phyloP scores from a whole-genome alignment of 2,113 vertebrate genomes.

The Tupaia tana region DNA sequence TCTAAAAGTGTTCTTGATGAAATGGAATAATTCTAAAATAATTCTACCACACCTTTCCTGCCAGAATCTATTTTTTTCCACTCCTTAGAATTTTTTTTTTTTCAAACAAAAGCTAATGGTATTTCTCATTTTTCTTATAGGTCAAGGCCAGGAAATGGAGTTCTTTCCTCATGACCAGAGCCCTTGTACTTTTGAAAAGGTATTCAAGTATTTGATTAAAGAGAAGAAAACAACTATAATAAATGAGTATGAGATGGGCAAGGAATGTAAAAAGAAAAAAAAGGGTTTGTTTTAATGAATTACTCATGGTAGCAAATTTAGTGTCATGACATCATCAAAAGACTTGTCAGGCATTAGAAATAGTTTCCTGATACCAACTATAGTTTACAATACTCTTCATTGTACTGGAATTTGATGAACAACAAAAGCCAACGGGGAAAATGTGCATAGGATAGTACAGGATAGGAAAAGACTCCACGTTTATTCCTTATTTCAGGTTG shows the following conservation, averaged over 20 bases:
- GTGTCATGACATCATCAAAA: slow-evolving; percentile 54
- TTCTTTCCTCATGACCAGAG: slow-evolving; percentile 19
- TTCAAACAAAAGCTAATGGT: slow-evolving; percentile 31
- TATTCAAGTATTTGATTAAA: slow-evolving; percentile 17
- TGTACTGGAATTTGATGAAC: slow-evolving; percentile 39
- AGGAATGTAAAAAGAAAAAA: neutral
- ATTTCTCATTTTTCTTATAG: slow-evolving; percentile 8
- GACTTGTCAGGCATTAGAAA: slow-evolving; percentile 53
- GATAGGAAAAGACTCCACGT: neutral
- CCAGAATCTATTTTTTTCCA: slow-evolving; percentile 43
- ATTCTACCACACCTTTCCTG: slow-evolving; percentile 53
- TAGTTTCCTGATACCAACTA: slow-evolving; percentile 36
- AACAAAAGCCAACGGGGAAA: neutral
- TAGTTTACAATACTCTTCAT: slow-evolving; percentile 15
- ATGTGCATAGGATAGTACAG: neutral
- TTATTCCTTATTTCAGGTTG: slow-evolving; percentile 30
- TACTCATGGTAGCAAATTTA: slow-evolving; percentile 62
- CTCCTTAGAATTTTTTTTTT: neutral
- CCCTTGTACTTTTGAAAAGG: neutral
- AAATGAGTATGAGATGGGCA: neutral
- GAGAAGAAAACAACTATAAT: neutral
- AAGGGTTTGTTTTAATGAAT: slow-evolving; percentile 47
- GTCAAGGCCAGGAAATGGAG: slow-evolving; percentile 40
- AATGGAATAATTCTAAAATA: neutral
- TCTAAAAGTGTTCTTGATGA: slow-evolving; percentile 30